Conservation (phyloP, 2,113 vertebrate genomes). For the Actenoides hombroni region DNA sequence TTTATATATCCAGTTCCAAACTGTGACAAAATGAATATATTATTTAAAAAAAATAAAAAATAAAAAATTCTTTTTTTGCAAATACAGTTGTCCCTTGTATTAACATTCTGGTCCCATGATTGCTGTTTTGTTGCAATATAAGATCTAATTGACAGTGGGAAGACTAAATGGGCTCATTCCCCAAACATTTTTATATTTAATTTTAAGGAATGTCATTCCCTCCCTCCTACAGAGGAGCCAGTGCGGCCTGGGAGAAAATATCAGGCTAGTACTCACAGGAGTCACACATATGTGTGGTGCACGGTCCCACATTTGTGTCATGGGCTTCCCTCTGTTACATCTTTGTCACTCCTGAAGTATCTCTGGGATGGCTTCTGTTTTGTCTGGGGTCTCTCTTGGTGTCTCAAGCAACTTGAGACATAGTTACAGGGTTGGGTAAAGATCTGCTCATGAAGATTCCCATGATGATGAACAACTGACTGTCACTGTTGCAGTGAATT, state of each 20-base stretch:
- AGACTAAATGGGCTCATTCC: not conserved
- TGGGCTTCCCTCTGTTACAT: not conserved
- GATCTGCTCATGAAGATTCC: not conserved
- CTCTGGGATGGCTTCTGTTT: not conserved
- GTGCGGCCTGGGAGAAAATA: not conserved
- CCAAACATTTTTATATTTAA: not conserved
- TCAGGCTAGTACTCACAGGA: not conserved
- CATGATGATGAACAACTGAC: accelerated
- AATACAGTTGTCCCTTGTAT: accelerated
- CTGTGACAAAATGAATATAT: not conserved
- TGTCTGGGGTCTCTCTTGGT: not conserved
- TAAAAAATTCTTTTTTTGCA: not conserved
- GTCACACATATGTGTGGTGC: no score
- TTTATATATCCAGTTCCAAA: not conserved
- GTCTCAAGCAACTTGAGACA: not conserved
- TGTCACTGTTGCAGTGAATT: not conserved
- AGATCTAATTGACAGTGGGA: not conserved
- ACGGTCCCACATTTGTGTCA: not conserved
- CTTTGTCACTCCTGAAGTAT: not conserved
- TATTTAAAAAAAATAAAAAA: not conserved
- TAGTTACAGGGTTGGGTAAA: not conserved
- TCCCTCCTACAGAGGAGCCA: not conserved
- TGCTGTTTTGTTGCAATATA: not conserved
- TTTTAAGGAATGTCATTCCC: not conserved
- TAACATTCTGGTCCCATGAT: not conserved